Percentiles rank a stretch among this genome's conserved stretches.
Evolutionary conservation across 2,888 invertebrate species (phyloP).

Genomic region (Cephalotes varians): DNA sequence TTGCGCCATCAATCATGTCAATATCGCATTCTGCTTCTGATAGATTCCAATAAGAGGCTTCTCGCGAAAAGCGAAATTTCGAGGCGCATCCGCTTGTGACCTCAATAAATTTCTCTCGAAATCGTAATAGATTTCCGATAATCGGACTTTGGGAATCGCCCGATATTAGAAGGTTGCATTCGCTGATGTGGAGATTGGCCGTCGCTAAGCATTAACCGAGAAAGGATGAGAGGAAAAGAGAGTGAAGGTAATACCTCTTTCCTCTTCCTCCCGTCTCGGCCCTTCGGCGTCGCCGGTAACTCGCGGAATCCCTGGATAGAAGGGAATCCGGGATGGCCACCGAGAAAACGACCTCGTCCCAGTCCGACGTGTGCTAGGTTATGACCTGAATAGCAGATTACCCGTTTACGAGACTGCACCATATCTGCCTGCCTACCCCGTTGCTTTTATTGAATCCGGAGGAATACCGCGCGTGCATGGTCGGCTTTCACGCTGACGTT

Average conservation of each 20-base stretch:
- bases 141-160: slow-evolving; percentile 37
- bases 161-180: slow-evolving; percentile 32
- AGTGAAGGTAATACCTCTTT: not conserved
- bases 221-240: not conserved
- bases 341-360: slow-evolving; percentile 74
- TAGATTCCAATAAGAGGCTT: slow-evolving; percentile 36
- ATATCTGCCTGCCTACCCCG: slow-evolving; percentile 59
- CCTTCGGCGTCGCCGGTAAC: slow-evolving; percentile 27
- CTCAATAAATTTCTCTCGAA: slow-evolving; percentile 31
- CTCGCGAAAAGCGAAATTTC: slow-evolving; percentile 29
- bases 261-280: slow-evolving; percentile 2
- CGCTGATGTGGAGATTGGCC: slow-evolving; percentile 10
- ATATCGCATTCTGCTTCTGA: slow-evolving; percentile 32
- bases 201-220: not conserved
- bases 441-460: slow-evolving; percentile 76
- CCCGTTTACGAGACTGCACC: slow-evolving; percentile 77
- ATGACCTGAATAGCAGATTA: slow-evolving; percentile 82
- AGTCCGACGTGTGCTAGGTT: slow-evolving; percentile 73
- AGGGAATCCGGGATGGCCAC: slow-evolving; percentile 75
- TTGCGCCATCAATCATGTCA: slow-evolving; percentile 28
- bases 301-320: slow-evolving; percentile 55
- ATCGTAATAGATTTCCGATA: slow-evolving; percentile 51
- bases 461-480: slow-evolving; percentile 62
- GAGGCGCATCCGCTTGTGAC: not conserved
- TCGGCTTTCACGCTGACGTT: slow-evolving; percentile 38